These are phyloP conservation scores for Gymnorhina tibicen DNA, from an alignment of 2,113 vertebrate species.

Conservation along the genomic window DNA sequence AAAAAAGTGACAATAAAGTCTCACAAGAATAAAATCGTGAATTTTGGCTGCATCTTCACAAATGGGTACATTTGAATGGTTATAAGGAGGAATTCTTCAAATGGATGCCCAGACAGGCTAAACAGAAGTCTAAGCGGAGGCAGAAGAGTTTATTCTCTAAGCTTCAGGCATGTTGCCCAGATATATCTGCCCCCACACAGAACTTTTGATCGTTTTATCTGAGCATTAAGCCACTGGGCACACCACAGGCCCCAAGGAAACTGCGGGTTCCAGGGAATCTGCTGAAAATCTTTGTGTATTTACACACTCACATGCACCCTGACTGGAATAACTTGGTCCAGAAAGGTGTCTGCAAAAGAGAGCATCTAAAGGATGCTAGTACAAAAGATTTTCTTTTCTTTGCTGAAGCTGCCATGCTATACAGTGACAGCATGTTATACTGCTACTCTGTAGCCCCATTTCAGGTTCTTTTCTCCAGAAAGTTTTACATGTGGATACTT, in stretches of 20 bases:
- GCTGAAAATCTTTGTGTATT: background rate
- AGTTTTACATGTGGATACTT: background rate
- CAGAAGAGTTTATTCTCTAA: background rate
- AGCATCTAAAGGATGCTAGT: background rate
- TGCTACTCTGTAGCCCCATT: background rate
- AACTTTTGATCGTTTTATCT: background rate
- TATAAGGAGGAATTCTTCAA: background rate
- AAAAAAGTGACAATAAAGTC: background rate
- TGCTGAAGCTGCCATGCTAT: background rate
- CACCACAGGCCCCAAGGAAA: background rate
- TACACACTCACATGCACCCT: background rate
- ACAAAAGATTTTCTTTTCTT: background rate
- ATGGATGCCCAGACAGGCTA: background rate
- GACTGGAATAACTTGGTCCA: background rate
- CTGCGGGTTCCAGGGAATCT: background rate
- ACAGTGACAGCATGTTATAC: background rate
- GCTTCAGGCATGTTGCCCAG: background rate
- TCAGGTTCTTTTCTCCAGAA: background rate
- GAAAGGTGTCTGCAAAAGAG: background rate
- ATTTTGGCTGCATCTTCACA: background rate
- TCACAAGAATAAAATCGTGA: background rate
- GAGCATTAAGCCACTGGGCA: background rate
- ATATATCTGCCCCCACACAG: background rate
- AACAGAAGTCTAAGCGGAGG: background rate
- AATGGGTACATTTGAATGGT: background rate